Conservation (phyloP, 2,888 invertebrate genomes). For the Eupithecia insigniata region DNA sequence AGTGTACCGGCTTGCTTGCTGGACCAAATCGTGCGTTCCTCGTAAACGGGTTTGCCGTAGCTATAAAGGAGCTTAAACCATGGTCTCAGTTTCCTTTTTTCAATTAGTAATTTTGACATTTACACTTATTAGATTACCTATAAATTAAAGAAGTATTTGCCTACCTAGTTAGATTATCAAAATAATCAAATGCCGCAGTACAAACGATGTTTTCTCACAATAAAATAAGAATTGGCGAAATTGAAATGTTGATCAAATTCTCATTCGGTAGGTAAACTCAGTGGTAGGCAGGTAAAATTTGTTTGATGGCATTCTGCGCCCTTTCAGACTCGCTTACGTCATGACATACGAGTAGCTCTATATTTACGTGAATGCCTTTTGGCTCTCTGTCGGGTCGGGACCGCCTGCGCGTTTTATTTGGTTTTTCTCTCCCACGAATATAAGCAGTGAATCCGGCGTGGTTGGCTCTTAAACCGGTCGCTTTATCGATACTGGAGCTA, state of each 20-base stretch:
- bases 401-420: conserved; percentile 53
- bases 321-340: conserved; percentile 45
- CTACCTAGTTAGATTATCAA: conserved; percentile 34
- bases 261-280: not conserved
- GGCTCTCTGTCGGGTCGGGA: conserved; percentile 45
- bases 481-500: conserved; percentile 62
- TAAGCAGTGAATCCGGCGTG: conserved; percentile 47
- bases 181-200: not conserved
- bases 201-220: not conserved
- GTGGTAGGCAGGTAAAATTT: conserved; percentile 55
- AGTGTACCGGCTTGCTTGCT: conserved; percentile 56
- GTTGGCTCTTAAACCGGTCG: conserved; percentile 57
- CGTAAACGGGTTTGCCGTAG: conserved; percentile 71
- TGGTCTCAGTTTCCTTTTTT: conserved; percentile 62
- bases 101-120: conserved; percentile 30
- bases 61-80: conserved; percentile 71
- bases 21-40: conserved; percentile 70
- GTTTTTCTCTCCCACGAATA: conserved; percentile 64
- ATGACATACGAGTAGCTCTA: too few species aligned
- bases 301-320: not conserved
- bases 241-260: not conserved
- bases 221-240: not conserved
- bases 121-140: conserved; percentile 10
- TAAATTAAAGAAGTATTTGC: conserved; percentile 47
- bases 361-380: conserved; percentile 51